A percentile compares a stretch with the other conserved stretches of the same genome.
Conservation (phyloP, 1,140 invertebrate species). For the Phthorimaea operculella region DNA sequence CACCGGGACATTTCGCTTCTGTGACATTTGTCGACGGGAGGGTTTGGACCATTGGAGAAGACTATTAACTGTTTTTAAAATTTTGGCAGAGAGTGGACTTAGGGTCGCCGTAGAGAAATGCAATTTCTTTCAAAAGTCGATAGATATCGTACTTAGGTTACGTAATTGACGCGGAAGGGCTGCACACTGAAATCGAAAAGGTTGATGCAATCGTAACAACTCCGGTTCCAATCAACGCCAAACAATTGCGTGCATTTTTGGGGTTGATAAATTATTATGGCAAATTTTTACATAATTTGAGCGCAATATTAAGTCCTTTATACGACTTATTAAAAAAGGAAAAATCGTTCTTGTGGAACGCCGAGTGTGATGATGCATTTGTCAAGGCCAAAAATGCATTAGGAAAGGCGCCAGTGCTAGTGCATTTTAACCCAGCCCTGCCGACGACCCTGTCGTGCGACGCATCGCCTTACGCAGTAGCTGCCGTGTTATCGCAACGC, state of each 20-base stretch:
- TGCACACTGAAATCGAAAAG: constrained; percentile 15
- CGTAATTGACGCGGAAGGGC: constrained; percentile 18
- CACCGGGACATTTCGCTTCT: too few relatives aligned
- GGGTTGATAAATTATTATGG: constrained; percentile 19
- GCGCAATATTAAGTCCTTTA: constrained; percentile 8
- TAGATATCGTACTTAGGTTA: constrained; percentile 22
- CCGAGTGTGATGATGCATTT: constrained; percentile 10
- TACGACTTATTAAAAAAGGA: constrained; percentile 23
- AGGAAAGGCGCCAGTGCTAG: constrained; percentile 14
- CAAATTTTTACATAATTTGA: constrained; percentile 12
- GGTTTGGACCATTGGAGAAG: not conserved
- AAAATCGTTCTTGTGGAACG: constrained; percentile 18
- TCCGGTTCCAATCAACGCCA: constrained; percentile 11
- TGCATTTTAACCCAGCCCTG: constrained; percentile 37
- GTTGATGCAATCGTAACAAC: constrained; percentile 12
- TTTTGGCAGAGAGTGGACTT: constrained; percentile 4
- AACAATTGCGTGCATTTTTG: constrained; percentile 16
- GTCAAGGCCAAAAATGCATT: not conserved
- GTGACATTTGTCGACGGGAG: not conserved
- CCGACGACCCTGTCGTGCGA: constrained; percentile 43
- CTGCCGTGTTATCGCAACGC: constrained; percentile 53
- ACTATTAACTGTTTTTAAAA: constrained; percentile 8
- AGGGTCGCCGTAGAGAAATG: constrained; percentile 6
- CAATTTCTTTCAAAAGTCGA: constrained; percentile 8
- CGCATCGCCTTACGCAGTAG: constrained; percentile 41